Conservation (phyloP, 1,140 invertebrate genomes). For the Trichonephila inaurata region DNA sequence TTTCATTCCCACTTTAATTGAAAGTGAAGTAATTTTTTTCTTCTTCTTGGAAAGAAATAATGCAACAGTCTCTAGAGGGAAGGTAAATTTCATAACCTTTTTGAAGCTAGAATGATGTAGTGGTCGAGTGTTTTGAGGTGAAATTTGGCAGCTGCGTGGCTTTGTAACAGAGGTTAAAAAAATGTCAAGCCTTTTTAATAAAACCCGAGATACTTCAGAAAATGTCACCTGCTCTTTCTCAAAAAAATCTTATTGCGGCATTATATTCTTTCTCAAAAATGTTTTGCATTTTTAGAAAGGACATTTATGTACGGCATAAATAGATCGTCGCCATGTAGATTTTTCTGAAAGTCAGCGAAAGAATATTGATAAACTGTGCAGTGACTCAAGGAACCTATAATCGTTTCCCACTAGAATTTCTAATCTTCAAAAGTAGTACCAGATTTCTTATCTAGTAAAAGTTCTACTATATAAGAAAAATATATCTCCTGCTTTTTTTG, state of each 20-base stretch:
- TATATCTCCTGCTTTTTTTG: no score
- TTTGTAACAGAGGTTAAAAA: conserved; percentile 46
- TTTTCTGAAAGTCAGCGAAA: not conserved
- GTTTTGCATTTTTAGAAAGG: conserved; percentile 73
- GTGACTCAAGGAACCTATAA: not conserved
- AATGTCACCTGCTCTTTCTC: conserved; percentile 60
- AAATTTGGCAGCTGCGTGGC: conserved; percentile 47
- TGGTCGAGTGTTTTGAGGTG: conserved; percentile 1
- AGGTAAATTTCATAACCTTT: not conserved
- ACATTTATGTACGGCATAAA: conserved; percentile 67
- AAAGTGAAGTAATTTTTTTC: not conserved
- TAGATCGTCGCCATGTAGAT: conserved; percentile 31
- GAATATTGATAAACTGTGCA: conserved; percentile 55
- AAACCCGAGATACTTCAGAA: conserved; percentile 47
- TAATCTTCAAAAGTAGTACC: not conserved
- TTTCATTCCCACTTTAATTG: not conserved
- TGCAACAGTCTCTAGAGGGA: not conserved
- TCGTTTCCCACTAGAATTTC: not conserved
- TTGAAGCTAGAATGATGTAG: no score
- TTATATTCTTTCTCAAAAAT: conserved; percentile 53
- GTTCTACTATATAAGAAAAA: no score
- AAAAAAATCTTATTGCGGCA: conserved; percentile 57
- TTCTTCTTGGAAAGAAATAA: not conserved
- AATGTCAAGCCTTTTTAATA: conserved; percentile 65
- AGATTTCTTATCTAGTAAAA: no score